Conservation (phyloP, 2,113 vertebrate species). For the Chunga burmeisteri region DNA sequence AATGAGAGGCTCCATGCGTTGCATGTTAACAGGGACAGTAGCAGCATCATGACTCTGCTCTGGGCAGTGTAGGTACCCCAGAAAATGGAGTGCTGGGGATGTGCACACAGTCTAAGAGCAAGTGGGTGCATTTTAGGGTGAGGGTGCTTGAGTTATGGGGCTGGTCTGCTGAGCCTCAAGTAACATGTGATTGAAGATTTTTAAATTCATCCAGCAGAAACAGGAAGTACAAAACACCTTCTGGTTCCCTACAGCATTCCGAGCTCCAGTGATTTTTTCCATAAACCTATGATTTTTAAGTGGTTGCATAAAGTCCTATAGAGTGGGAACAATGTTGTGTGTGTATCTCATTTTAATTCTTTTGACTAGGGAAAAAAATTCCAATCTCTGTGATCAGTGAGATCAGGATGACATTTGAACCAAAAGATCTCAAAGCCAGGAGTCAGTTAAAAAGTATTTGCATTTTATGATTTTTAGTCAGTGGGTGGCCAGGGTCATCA, state of each 20-base stretch:
- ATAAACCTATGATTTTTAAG: background rate
- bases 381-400: background rate
- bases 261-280: background rate
- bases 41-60: background rate
- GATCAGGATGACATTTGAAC: background rate
- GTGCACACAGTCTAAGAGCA: background rate
- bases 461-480: background rate
- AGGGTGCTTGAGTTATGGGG: background rate
- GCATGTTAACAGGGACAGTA: background rate
- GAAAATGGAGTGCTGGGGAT: background rate
- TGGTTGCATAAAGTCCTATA: background rate
- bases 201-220: background rate
- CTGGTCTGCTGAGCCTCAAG: background rate
- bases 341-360: background rate
- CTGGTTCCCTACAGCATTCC: background rate
- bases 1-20: background rate
- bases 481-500: conserved; percentile 2
- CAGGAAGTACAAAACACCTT: background rate
- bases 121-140: background rate
- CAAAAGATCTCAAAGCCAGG: background rate
- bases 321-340: background rate
- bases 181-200: background rate
- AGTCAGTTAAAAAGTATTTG: background rate
- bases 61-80: fast-evolving
- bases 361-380: background rate